phyloP scores from a whole-genome alignment of 2,113 vertebrate species.

The Podarcis raffonei region DNA sequence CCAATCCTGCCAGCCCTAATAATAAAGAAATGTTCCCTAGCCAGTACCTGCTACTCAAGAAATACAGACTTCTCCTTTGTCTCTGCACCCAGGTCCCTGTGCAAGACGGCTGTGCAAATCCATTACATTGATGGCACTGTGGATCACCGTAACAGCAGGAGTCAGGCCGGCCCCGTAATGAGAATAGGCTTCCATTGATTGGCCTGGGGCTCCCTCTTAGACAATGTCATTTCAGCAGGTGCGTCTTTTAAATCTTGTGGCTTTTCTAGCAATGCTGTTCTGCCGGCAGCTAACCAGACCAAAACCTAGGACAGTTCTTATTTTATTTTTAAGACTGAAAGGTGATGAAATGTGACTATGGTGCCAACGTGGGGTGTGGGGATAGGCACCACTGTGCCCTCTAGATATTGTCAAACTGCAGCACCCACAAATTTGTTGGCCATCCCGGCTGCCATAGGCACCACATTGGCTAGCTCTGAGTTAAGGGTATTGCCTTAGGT shows the following conservation, averaged over 20 bases:
- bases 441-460: no score
- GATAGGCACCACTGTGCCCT: neutral
- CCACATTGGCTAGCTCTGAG: no score
- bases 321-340: slow-evolving; percentile 46
- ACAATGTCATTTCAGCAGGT: slow-evolving; percentile 52
- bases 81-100: slow-evolving; percentile 40
- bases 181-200: slow-evolving; percentile 63
- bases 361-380: neutral
- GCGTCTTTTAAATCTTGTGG: slow-evolving; percentile 45
- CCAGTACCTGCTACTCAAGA: slow-evolving; percentile 33
- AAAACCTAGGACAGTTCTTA: slow-evolving; percentile 11
- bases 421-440: no score
- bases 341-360: slow-evolving; percentile 14
- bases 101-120: slow-evolving; percentile 55
- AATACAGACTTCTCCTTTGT: slow-evolving; percentile 30
- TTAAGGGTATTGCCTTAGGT: no score
- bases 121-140: slow-evolving; percentile 66
- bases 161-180: slow-evolving; percentile 40
- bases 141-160: slow-evolving; percentile 64
- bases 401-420: neutral
- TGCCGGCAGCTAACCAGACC: slow-evolving; percentile 38
- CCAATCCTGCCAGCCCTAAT: neutral
- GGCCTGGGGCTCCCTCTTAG: slow-evolving; percentile 21
- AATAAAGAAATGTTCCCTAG: slow-evolving; percentile 3
- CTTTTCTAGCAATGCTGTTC: slow-evolving; percentile 26